Percentiles rank a stretch among this genome's conserved stretches.
Evolutionary conservation across 2,888 invertebrate genomes (phyloP).

Genomic region (Teleiodes luculella): DNA sequence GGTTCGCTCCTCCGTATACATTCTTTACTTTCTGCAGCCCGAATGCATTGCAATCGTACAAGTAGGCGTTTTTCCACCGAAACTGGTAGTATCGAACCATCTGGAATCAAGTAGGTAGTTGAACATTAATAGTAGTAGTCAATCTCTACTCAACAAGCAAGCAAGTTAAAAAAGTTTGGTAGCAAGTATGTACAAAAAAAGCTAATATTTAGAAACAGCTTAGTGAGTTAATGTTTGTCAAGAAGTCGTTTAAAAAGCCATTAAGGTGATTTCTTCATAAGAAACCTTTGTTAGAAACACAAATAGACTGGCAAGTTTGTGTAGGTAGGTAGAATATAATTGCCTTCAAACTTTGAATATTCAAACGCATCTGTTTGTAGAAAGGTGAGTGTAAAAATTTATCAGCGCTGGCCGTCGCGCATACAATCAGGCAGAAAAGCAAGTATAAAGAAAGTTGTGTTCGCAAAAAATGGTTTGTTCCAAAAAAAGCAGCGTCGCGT

Average conservation of each 20-base stretch:
- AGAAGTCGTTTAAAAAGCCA: not conserved
- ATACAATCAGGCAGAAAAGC: too few relatives aligned
- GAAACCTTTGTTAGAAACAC: not conserved
- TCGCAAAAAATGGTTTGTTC: too few relatives aligned
- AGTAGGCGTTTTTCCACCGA: conserved; percentile 46
- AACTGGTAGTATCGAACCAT: conserved; percentile 69
- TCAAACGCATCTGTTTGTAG: too few relatives aligned
- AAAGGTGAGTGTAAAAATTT: too few relatives aligned
- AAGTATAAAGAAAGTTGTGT: too few relatives aligned
- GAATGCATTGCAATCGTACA: conserved; percentile 63
- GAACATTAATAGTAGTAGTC: too few relatives aligned
- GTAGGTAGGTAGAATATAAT: too few relatives aligned
- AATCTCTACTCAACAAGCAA: too few relatives aligned
- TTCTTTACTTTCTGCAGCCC: conserved; percentile 54
- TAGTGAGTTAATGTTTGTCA: not conserved
- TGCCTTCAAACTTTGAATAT: too few relatives aligned
- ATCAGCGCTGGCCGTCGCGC: too few relatives aligned
- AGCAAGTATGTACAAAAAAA: not conserved
- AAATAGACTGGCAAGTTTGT: not conserved
- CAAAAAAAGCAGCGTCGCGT: too few relatives aligned
- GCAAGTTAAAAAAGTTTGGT: too few relatives aligned
- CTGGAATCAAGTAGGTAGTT: conserved; percentile 36
- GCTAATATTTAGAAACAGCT: not conserved
- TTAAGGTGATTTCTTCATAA: not conserved
- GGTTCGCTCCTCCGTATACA: conserved; percentile 58